Evolutionary conservation across 2,113 vertebrate species (phyloP), one percentile per base, ranked within the genome.

Genomic region (Varanus salvator): DNA sequence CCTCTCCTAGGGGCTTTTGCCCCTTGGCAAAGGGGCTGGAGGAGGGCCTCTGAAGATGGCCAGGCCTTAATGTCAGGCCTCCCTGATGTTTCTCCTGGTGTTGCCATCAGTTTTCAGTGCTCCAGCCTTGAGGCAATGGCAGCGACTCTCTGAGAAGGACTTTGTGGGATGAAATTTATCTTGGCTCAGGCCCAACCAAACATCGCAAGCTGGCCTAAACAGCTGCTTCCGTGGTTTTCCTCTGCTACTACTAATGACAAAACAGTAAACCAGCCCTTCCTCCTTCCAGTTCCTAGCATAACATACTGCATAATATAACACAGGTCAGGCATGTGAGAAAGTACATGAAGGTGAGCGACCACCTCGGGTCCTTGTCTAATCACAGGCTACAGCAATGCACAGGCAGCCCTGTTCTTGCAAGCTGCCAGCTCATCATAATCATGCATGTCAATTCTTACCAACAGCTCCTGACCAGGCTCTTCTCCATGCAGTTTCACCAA

Each of bases 401-500:
- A 23, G 7, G 23, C 48, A 85, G 11, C 25, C 19, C 74, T 50
- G 84, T 29, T 21, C 48, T 23, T 34, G 68, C 66, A 50, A 6
- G 66, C 25, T 54, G 19, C 15, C 44, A 86, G 52, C 2, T 34
- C 48, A 85, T 34, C 48, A 85, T 9, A 27, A 14, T 1, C 3
- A 44, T 19, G 3, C n/a, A 29, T 54, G 17, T 11, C 80, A 66
- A 0, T 71, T 4, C 71, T 88, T 19, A 93, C 92, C 87, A 93
- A 23, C 1, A 77, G 78, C 2, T 90, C 88, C 85, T 19, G 85
- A 60, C 76, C 64, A 14, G 9, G 69, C 85, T 54, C 8, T 64
- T 87, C 90, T 6, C 90, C 38, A 0, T 23, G 85, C 3, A 0
- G 44, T 64, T 87, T 82, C 21, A 17, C 1, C 0, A 68, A 77